Evolutionary conservation across 1,140 invertebrate species (phyloP).

Genomic region (Aphaenogaster rudis): DNA sequence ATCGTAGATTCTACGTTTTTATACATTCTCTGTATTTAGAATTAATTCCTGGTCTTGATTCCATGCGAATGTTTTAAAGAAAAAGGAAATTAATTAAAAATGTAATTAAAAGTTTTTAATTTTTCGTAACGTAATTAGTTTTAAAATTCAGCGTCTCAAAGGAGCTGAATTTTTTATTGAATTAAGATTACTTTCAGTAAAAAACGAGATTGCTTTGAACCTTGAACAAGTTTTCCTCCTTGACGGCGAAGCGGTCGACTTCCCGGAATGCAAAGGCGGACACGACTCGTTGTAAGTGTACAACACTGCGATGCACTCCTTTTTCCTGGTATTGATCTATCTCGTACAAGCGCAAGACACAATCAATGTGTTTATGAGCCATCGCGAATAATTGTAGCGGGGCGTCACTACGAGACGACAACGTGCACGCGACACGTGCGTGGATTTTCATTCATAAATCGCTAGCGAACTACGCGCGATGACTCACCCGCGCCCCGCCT

Average conservation of each 20-base stretch:
- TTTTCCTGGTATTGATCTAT: constrained; percentile 62
- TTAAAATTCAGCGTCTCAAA: background rate
- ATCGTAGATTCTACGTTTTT: background rate
- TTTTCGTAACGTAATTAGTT: too few relatives aligned
- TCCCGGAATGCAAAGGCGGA: constrained; percentile 51
- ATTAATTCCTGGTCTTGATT: background rate
- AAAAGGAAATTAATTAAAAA: background rate
- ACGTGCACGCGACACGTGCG: constrained; percentile 72
- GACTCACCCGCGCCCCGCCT: constrained; percentile 67
- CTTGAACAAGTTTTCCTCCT: constrained; percentile 61
- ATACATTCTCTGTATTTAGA: background rate
- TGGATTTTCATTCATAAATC: constrained; percentile 86
- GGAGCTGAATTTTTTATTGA: background rate
- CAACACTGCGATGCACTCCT: background rate
- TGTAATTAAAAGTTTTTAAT: background rate
- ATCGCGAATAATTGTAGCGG: constrained; percentile 70
- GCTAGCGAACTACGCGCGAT: constrained; percentile 70
- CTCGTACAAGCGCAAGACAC: constrained; percentile 30
- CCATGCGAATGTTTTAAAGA: background rate
- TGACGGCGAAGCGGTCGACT: constrained; percentile 7
- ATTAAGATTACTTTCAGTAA: background rate
- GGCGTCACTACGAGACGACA: constrained; percentile 41
- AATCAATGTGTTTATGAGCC: constrained; percentile 73
- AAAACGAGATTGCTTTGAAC: background rate
- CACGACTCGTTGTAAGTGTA: background rate